phyloP scores from a whole-genome alignment of 2,888 invertebrate species.

The Nymphalis polychloros region DNA sequence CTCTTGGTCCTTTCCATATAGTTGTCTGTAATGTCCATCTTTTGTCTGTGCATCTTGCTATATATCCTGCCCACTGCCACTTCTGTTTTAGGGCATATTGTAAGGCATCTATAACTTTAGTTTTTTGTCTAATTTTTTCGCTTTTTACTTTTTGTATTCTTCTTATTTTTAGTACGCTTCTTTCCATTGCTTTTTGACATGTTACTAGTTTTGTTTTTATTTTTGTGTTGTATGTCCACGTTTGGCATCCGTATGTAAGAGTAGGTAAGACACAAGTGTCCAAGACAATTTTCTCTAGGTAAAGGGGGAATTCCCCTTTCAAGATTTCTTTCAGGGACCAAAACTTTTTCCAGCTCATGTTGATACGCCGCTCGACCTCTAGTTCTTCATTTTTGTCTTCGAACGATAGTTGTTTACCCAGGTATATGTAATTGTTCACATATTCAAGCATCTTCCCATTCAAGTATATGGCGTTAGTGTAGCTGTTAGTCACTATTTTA shows the following conservation, averaged over 20 bases:
- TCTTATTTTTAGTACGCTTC: conserved; percentile 2
- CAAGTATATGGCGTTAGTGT: neutral
- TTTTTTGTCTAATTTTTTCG: conserved; percentile 2
- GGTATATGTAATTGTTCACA: too few species aligned
- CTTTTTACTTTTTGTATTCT: conserved; percentile 1
- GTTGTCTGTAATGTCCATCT: conserved; percentile 16
- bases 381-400: neutral
- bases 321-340: neutral
- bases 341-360: neutral
- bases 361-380: neutral
- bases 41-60: conserved; percentile 6
- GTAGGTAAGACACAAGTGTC: neutral
- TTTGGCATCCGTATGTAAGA: neutral
- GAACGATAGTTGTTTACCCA: neutral
- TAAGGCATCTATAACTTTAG: conserved; percentile 9
- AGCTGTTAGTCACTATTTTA: neutral
- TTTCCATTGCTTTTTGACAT: conserved; percentile 7
- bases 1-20: neutral
- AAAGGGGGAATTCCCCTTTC: neutral
- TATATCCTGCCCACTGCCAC: conserved; percentile 5
- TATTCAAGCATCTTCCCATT: neutral
- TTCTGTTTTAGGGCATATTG: neutral
- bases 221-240: conserved; percentile 14
- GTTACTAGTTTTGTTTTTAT: conserved; percentile 6
- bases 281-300: neutral